Percentiles rank a stretch among this genome's conserved stretches.
Evolutionary conservation across 2,113 vertebrate species (phyloP).

Genomic region (Ammodytes dubius): DNA sequence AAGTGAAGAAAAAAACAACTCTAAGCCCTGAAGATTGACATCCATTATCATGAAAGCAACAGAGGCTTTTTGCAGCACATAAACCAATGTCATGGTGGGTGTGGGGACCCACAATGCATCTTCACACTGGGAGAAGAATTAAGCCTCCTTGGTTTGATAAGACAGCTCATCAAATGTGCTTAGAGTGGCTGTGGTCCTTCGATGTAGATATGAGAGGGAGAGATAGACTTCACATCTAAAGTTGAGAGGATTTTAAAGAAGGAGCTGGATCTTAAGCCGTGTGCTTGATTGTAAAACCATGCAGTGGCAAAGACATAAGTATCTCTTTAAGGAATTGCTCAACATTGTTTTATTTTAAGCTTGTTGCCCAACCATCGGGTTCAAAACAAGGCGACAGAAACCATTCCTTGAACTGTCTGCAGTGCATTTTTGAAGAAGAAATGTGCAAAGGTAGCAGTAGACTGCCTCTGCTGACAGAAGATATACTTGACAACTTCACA

Average conservation of each 20-base stretch:
- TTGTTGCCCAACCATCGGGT: too few species aligned
- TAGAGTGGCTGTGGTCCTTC: slow-evolving; percentile 5
- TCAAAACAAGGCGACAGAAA: too few species aligned
- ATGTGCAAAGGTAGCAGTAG: too few species aligned
- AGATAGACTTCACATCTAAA: not conserved
- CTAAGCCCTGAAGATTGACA: slow-evolving; percentile 42
- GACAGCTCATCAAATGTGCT: slow-evolving; percentile 35
- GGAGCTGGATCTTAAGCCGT: slow-evolving; percentile 13
- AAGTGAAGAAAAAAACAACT: slow-evolving; percentile 4
- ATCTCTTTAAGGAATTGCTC: not conserved
- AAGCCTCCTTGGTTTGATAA: slow-evolving; percentile 43
- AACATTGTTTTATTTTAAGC: too few species aligned
- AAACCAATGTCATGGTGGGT: slow-evolving; percentile 48
- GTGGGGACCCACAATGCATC: slow-evolving; percentile 24
- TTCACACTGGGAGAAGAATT: slow-evolving; percentile 36
- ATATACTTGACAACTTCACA: too few species aligned
- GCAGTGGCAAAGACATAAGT: not conserved
- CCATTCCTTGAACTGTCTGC: too few species aligned
- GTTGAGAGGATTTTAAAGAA: not conserved
- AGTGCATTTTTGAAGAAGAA: too few species aligned
- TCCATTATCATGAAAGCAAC: slow-evolving; percentile 35
- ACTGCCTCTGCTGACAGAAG: too few species aligned
- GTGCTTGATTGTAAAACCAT: not conserved
- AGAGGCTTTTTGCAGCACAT: slow-evolving; percentile 12
- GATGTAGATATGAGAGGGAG: slow-evolving; percentile 1